Percentiles rank a stretch among this genome's conserved stretches.
phyloP scores from a whole-genome alignment of 2,797 vertebrate genomes.

The Todus mexicanus region DNA sequence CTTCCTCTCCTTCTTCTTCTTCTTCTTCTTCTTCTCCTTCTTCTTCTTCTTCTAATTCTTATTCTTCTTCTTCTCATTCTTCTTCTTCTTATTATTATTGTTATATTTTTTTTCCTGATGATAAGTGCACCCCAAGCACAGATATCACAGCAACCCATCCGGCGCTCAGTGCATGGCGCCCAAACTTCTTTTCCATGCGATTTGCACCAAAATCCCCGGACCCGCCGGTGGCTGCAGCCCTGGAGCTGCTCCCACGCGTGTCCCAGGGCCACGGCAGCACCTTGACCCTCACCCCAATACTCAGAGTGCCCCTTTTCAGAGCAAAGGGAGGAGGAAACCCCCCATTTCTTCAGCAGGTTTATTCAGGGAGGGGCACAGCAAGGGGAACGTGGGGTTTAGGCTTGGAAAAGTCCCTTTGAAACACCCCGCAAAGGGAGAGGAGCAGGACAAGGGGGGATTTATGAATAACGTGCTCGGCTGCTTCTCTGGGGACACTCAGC shows the following conservation, averaged over 20 bases:
- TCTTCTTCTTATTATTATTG: too few species aligned
- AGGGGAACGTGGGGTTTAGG: not conserved
- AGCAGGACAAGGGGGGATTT: not conserved
- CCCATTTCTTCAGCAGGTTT: not conserved
- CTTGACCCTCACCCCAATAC: not conserved
- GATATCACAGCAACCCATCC: not conserved
- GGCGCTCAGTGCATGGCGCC: accelerated
- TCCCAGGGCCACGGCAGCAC: not conserved
- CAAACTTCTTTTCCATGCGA: not conserved
- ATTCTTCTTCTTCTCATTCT: too few species aligned
- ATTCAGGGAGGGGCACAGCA: not conserved
- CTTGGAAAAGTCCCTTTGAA: not conserved
- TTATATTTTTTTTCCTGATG: not conserved
- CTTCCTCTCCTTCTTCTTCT: not conserved
- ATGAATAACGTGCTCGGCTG: not conserved
- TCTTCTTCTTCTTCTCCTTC: too few species aligned
- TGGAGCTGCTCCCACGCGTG: not conserved
- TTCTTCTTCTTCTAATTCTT: too few species aligned
- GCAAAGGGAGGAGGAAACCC: not conserved
- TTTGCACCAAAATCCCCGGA: not conserved
- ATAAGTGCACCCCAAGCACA: not conserved
- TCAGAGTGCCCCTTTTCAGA: not conserved
- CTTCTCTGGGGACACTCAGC: not conserved
- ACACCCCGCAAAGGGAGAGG: not conserved
- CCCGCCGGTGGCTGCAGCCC: not conserved